A percentile compares a stretch with the other conserved stretches of the same genome.
Evolutionary conservation across 2,888 invertebrate species (phyloP).

Genomic region (Chrysodeixis includens): DNA sequence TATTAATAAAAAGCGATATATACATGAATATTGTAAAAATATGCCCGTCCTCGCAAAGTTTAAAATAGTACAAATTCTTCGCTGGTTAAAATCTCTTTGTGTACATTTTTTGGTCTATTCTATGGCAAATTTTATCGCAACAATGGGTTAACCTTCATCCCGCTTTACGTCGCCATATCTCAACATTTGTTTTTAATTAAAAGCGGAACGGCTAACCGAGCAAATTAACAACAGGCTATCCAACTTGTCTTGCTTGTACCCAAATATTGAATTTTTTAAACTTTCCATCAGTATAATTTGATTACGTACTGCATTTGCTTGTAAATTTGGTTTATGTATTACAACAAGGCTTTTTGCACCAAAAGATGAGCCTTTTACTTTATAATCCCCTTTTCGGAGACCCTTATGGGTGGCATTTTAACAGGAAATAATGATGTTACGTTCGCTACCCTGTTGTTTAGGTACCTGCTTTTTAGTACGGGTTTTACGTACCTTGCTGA

Average conservation of each 20-base stretch:
- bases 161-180: slow-evolving; percentile 31
- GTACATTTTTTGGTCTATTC: background rate
- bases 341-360: slow-evolving; percentile 80
- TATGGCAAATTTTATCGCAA: slow-evolving; percentile 18
- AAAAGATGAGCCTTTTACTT: slow-evolving; percentile 73
- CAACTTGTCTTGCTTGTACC: slow-evolving; percentile 12
- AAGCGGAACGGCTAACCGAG: slow-evolving; percentile 41
- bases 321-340: slow-evolving; percentile 72
- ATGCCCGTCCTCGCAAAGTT: background rate
- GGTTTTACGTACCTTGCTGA: slow-evolving; percentile 39
- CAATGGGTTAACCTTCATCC: slow-evolving; percentile 27
- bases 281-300: slow-evolving; percentile 18
- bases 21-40: background rate
- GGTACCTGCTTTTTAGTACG: slow-evolving; percentile 53
- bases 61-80: background rate
- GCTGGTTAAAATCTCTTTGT: background rate
- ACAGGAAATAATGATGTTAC: slow-evolving; percentile 77
- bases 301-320: slow-evolving; percentile 56
- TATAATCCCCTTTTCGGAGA: slow-evolving; percentile 70
- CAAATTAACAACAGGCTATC: slow-evolving; percentile 22
- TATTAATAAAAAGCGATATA: background rate
- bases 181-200: slow-evolving; percentile 49
- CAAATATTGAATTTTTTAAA: slow-evolving; percentile 14
- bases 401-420: slow-evolving; percentile 72
- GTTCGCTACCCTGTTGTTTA: slow-evolving; percentile 44